Conservation (phyloP, 92 coral and sea anemone genomes). For the Umimayanthus chanpuru region DNA sequence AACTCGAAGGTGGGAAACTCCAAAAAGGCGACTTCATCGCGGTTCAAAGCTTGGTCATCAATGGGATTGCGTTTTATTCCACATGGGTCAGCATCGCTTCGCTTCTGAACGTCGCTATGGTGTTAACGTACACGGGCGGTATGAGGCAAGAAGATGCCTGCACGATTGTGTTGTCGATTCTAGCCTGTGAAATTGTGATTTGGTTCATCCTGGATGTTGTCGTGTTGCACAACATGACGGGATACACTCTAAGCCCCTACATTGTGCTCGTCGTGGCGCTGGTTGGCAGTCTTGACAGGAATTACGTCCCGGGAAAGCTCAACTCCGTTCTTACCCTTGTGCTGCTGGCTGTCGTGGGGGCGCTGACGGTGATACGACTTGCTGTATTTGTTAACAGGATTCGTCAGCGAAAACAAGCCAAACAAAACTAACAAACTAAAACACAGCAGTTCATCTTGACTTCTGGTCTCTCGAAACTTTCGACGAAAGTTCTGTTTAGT, state of each 20-base stretch:
- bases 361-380: conserved; percentile 5
- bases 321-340: conserved; percentile 71
- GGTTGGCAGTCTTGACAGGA: conserved; percentile 63
- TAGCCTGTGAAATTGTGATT: conserved; percentile 62
- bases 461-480: too few species aligned
- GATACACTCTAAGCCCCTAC: conserved; percentile 71
- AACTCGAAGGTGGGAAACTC: conserved; percentile 61
- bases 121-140: conserved; percentile 62
- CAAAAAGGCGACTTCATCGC: conserved; percentile 71
- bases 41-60: conserved; percentile 71
- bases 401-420: not conserved
- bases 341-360: conserved; percentile 55
- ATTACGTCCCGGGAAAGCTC: conserved; percentile 60
- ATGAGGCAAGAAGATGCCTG: conserved; percentile 64
- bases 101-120: conserved; percentile 71
- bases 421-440: not conserved
- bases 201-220: conserved; percentile 80
- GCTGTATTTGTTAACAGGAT: not conserved
- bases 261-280: conserved; percentile 74
- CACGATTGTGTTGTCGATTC: conserved; percentile 72
- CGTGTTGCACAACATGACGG: conserved; percentile 64
- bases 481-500: too few species aligned
- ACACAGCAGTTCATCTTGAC: too few species aligned
- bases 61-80: conserved; percentile 82
- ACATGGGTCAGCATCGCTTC: conserved; percentile 80